Conservation (phyloP, 2,113 vertebrate genomes). For the Eulemur rufifrons region DNA sequence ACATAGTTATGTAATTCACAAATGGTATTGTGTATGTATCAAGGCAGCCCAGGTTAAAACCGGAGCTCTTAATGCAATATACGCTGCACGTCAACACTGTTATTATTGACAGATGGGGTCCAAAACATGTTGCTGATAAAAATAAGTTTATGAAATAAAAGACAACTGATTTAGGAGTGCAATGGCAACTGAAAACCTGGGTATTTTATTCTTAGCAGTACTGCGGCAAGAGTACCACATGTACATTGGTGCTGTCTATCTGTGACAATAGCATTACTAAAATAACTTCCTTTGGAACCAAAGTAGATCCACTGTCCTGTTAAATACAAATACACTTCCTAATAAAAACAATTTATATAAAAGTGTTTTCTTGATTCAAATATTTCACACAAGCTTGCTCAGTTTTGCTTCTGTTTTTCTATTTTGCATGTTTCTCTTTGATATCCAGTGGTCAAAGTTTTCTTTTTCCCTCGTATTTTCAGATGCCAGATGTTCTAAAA, state of each 20-base stretch:
- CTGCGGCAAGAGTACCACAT: accelerated
- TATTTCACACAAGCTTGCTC: neutral
- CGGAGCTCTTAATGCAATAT: neutral
- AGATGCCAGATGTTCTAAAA: neutral
- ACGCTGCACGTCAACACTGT: neutral
- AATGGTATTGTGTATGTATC: neutral
- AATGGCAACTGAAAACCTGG: neutral
- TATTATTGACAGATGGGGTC: neutral
- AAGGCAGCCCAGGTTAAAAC: neutral
- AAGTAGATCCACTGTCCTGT: neutral
- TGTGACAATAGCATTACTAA: neutral
- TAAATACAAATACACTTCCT: neutral
- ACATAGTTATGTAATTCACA: neutral
- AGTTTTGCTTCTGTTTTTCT: conserved; percentile 18
- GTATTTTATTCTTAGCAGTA: neutral
- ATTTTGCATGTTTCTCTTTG: neutral
- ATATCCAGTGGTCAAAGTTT: neutral
- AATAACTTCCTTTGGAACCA: neutral
- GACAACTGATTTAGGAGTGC: neutral
- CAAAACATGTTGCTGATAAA: neutral
- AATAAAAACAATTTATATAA: neutral
- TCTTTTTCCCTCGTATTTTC: neutral
- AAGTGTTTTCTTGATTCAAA: conserved; percentile 11
- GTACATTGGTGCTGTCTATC: neutral
- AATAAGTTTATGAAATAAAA: neutral